Conservation (phyloP, 1,140 invertebrate species). For the Piezodorus guildinii region DNA sequence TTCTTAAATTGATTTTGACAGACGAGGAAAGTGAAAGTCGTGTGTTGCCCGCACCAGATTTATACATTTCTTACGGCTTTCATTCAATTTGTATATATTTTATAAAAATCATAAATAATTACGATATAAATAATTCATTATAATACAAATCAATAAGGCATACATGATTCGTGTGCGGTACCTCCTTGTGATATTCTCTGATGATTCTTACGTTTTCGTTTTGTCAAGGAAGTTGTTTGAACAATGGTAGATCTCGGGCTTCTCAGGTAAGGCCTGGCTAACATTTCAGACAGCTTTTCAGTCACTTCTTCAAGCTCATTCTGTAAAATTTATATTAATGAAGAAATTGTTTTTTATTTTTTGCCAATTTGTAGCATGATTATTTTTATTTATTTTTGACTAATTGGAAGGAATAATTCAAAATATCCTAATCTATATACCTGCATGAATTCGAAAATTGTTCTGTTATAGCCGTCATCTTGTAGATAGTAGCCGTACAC, state of each 20-base stretch:
- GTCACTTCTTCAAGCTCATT: conserved; percentile 55
- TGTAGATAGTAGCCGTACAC: conserved; percentile 55
- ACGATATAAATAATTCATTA: too few relatives aligned
- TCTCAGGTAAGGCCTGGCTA: conserved; percentile 49
- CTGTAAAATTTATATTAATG: conserved; percentile 31
- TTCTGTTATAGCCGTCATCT: conserved; percentile 53
- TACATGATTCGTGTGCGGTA: conserved; percentile 33
- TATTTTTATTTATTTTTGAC: too few relatives aligned
- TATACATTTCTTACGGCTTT: too few relatives aligned
- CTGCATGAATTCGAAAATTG: conserved; percentile 61
- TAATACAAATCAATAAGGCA: too few relatives aligned
- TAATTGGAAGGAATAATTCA: too few relatives aligned
- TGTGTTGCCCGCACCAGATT: too few relatives aligned
- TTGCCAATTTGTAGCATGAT: too few relatives aligned
- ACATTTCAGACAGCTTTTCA: conserved; percentile 53
- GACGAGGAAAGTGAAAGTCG: too few relatives aligned
- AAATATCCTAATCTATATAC: conserved; percentile 30
- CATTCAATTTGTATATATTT: too few relatives aligned
- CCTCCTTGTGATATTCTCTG: conserved; percentile 47
- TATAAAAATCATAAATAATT: too few relatives aligned
- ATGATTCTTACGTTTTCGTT: conserved; percentile 51
- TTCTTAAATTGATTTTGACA: too few relatives aligned
- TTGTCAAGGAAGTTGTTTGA: conserved; percentile 44
- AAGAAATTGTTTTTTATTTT: too few relatives aligned
- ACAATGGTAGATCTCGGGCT: conserved; percentile 50